phyloP scores from a whole-genome alignment of 2,113 vertebrate genomes.

The Saccopteryx leptura region DNA sequence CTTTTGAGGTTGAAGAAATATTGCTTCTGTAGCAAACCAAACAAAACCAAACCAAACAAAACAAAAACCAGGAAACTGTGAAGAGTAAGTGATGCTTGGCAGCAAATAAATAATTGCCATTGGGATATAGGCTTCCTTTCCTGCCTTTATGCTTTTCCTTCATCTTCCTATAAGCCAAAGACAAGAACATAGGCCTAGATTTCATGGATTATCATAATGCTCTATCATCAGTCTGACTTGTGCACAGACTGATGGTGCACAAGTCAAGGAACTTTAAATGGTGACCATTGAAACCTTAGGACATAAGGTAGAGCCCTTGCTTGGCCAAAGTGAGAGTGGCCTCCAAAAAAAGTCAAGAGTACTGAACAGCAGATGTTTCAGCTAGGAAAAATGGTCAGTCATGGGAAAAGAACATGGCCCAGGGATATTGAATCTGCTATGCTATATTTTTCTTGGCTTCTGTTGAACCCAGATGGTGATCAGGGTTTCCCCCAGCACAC shows the following conservation, averaged over 20 bases:
- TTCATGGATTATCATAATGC: background rate
- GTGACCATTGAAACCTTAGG: background rate
- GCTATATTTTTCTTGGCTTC: slow-evolving; percentile 65
- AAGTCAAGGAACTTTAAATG: background rate
- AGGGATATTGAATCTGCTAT: slow-evolving; percentile 43
- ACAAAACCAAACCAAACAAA: too few species aligned
- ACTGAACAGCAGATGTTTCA: background rate
- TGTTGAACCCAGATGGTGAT: slow-evolving; percentile 61
- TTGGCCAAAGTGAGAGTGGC: background rate
- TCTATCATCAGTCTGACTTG: too few species aligned
- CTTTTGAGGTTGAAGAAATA: background rate
- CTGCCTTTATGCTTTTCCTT: background rate
- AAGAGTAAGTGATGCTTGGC: background rate
- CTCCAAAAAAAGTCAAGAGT: background rate
- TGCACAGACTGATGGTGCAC: background rate
- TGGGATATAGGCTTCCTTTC: background rate
- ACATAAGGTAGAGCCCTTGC: background rate
- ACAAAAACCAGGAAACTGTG: background rate
- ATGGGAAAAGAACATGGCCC: background rate
- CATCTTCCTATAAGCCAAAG: background rate
- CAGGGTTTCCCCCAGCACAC: background rate
- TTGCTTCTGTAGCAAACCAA: background rate
- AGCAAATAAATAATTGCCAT: background rate
- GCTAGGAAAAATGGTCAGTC: background rate
- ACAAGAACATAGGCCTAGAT: background rate